These are phyloP conservation scores for Meda fulgida DNA, from an alignment of 2,797 vertebrate species.

Conservation along the genomic window DNA sequence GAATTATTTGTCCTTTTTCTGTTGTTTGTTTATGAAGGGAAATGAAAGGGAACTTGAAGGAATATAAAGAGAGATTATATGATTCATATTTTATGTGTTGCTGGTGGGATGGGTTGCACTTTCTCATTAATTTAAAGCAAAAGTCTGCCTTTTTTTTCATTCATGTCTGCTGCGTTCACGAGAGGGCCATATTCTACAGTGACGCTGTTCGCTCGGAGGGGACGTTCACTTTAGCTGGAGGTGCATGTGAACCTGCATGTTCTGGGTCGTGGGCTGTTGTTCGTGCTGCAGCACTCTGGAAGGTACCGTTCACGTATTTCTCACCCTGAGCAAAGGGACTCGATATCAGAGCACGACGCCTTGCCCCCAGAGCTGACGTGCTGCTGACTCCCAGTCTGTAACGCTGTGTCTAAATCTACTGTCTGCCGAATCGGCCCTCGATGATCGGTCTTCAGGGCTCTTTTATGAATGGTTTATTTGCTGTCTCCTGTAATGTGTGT, in stretches of 20 bases:
- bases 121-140: conserved; percentile 61
- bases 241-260: conserved; percentile 41
- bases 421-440: conserved; percentile 65
- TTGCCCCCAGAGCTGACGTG: conserved; percentile 42
- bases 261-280: conserved; percentile 42
- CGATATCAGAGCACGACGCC: conserved; percentile 73
- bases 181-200: conserved; percentile 51
- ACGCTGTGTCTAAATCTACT: conserved; percentile 45
- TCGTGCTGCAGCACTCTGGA: conserved; percentile 15
- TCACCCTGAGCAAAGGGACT: conserved; percentile 42
- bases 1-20: conserved; percentile 19
- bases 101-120: conserved; percentile 50
- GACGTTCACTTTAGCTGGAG: conserved; percentile 34
- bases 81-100: conserved; percentile 70
- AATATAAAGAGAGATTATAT: conserved; percentile 69
- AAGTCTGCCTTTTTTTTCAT: conserved; percentile 49
- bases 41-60: conserved; percentile 16
- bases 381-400: conserved; percentile 60
- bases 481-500: conserved; percentile 68
- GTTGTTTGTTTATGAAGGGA: conserved; percentile 65
- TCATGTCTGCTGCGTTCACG: conserved; percentile 24
- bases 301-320: conserved; percentile 46
- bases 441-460: conserved; percentile 66
- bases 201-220: conserved; percentile 35
- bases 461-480: conserved; percentile 55